Conservation (phyloP, 2,113 vertebrate species). For the Gobius niger region DNA sequence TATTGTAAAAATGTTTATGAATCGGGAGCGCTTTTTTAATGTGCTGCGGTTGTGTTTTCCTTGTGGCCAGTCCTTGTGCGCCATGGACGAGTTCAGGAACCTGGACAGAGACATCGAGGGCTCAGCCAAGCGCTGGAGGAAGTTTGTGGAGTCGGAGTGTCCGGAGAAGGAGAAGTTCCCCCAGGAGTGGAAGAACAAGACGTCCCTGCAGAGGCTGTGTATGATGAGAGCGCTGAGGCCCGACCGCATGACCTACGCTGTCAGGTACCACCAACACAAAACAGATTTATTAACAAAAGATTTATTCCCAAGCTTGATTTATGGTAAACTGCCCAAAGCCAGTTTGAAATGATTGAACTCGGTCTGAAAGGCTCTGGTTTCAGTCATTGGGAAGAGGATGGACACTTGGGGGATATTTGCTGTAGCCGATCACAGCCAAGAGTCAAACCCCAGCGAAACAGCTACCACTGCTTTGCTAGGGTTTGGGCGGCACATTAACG, state of each 20-base stretch:
- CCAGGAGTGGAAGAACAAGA: constrained; percentile 95
- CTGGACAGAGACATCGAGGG: constrained; percentile 93
- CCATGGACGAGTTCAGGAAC: constrained; percentile 89
- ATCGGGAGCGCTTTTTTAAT: constrained; percentile 27
- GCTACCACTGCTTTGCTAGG: too few species aligned
- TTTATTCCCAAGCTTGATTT: background rate
- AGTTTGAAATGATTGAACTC: too few species aligned
- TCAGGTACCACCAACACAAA: constrained; percentile 73
- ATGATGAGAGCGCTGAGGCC: constrained; percentile 86
- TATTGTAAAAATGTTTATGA: constrained; percentile 35
- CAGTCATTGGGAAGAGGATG: too few species aligned
- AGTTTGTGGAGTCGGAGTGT: constrained; percentile 90
- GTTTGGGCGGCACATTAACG: too few species aligned
- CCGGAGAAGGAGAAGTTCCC: constrained; percentile 95
- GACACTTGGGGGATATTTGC: too few species aligned
- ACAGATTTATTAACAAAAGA: background rate
- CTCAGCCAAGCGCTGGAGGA: constrained; percentile 93
- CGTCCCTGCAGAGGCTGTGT: constrained; percentile 86
- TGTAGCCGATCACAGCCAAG: too few species aligned
- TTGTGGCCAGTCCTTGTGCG: constrained; percentile 80
- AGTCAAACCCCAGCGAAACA: too few species aligned
- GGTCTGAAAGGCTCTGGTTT: too few species aligned
- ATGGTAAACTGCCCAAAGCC: too few species aligned
- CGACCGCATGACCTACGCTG: constrained; percentile 85
- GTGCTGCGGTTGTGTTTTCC: constrained; percentile 2